Conservation (phyloP, 2,113 vertebrate genomes). For the Gymnogyps californianus region DNA sequence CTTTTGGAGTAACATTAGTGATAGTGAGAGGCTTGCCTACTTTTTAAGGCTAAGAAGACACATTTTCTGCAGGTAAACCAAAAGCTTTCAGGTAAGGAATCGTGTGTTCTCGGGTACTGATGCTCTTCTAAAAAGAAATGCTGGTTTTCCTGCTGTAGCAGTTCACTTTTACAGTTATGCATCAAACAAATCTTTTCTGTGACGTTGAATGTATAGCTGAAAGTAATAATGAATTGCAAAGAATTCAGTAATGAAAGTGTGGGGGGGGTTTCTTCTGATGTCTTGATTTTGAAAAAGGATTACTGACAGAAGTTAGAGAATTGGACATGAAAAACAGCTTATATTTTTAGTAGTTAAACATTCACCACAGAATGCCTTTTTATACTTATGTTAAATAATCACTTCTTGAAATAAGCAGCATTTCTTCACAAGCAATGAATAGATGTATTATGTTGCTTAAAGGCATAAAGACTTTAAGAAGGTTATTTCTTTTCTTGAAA, state of each 20-base stretch:
- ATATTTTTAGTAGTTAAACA: conserved; percentile 39
- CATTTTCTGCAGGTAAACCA: conserved; percentile 65
- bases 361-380: background rate
- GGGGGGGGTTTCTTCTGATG: conserved; percentile 4
- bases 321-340: background rate
- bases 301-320: conserved; percentile 20
- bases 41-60: conserved; percentile 41
- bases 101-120: conserved; percentile 45
- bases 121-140: conserved; percentile 57
- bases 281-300: conserved; percentile 54
- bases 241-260: background rate
- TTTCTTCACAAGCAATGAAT: conserved; percentile 15
- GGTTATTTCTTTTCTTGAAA: conserved; percentile 37
- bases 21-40: conserved; percentile 49
- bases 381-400: background rate
- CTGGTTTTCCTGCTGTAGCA: conserved; percentile 38
- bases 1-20: conserved; percentile 61
- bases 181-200: background rate
- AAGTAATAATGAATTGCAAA: conserved; percentile 49
- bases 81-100: conserved; percentile 78
- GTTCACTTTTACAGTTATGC: conserved; percentile 65
- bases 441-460: background rate
- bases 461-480: conserved; percentile 44
- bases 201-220: conserved; percentile 28
- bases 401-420: conserved; percentile 13